Conservation (phyloP, 2,888 invertebrate genomes). For the Proisotoma minuta region DNA sequence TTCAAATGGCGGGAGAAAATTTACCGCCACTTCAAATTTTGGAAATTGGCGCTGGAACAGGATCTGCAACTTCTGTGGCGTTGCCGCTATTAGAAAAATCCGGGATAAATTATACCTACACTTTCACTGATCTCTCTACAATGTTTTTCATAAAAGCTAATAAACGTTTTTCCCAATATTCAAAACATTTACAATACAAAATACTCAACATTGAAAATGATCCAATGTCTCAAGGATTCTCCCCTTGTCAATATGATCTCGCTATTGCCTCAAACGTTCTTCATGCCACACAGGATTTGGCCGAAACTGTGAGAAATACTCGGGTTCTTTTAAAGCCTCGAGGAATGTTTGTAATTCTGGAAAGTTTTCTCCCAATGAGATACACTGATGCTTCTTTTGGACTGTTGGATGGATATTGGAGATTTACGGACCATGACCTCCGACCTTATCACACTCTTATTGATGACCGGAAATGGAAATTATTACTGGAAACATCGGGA, state of each 20-base stretch:
- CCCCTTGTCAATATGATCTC: slow-evolving; percentile 24
- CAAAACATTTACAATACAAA: not conserved
- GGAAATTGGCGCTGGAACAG: slow-evolving; percentile 20
- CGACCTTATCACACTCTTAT: slow-evolving; percentile 5
- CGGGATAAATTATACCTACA: slow-evolving; percentile 11
- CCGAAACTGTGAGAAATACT: not conserved
- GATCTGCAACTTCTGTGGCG: not conserved
- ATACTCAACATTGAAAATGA: slow-evolving; percentile 31
- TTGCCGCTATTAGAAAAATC: slow-evolving; percentile 11
- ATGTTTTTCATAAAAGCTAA: slow-evolving; percentile 16
- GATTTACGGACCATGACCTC: slow-evolving; percentile 16
- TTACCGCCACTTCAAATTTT: too few relatives aligned
- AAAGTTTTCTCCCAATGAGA: not conserved
- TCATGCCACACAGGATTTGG: slow-evolving; percentile 1
- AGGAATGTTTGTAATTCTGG: not conserved
- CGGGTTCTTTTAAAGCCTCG: not conserved
- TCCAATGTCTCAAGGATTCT: slow-evolving; percentile 31
- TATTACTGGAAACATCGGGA: not conserved
- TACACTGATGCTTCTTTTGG: not conserved
- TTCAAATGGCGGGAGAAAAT: too few relatives aligned
- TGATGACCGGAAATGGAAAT: not conserved
- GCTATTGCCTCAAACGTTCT: not conserved
- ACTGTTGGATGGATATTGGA: slow-evolving; percentile 18
- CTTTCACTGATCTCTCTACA: slow-evolving; percentile 23
- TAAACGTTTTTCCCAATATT: slow-evolving; percentile 1